Evolutionary conservation across 1,140 invertebrate genomes (phyloP), one percentile per base, ranked within the genome.

Genomic region (Orussus abietinus): DNA sequence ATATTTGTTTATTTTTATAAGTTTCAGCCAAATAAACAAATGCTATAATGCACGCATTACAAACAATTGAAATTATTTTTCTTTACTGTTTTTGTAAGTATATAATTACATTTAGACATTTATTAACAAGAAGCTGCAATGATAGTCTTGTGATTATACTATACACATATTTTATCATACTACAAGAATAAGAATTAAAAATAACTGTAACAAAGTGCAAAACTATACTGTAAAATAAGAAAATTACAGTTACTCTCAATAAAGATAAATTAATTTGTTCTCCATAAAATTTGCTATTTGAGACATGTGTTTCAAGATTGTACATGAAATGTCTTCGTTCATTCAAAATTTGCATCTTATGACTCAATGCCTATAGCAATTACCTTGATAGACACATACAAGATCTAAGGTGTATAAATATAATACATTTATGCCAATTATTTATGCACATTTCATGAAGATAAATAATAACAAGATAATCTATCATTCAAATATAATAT

Each of bases 101-200:
- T 44, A 4, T 32, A 12, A 32, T 32, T 44, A 12, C 46, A 48
- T 42, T 48, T 51, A 49, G 57, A 57, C 44, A 58, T 47, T 52
- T 58, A 57, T 58, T 49, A 58, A 58, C 51, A 57, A 32, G 25
- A 51, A 49, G 36, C 17, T 55, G 21, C 19, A 46, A 48, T 39
- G 25, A 32, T 40, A 12, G 19, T 20, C 40, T 20, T 33, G n/a
- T 25, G 29, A 33, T 21, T 4, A 34, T 12, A 36, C 31, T 13
- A 42, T 41, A 33, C 21, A 42, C 17, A 55, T 48, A 38, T 26
- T 33, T 37, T 40, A 42, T 28, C 32, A 35, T 39, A 5, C 40
- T 39, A 36, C 30, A 32, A 12, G 5, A 32, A 19, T 9, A 37
- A 47, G 39, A 46, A 46, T 44, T 44, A 21, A 52, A 45, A 30